A percentile compares a stretch with the other conserved stretches of the same genome.
Conservation (phyloP, 2,797 vertebrate species). For the Lepilemur septentrionalis region DNA sequence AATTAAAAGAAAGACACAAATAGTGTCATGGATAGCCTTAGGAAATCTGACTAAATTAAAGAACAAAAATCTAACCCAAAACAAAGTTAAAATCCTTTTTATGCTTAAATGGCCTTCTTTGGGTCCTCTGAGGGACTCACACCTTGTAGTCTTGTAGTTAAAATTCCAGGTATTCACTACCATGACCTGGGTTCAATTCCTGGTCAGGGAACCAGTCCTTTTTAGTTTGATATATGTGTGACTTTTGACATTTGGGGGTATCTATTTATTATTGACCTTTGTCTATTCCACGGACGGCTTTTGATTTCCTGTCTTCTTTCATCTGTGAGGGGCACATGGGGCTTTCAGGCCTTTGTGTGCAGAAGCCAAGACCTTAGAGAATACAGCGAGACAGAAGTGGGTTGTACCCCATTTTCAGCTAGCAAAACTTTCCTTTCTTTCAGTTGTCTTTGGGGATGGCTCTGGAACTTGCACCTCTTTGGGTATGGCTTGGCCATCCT, state of each 20-base stretch:
- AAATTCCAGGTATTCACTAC: not conserved
- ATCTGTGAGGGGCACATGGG: not conserved
- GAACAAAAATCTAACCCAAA: not conserved
- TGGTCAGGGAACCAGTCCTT: not conserved
- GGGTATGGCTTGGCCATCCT: not conserved
- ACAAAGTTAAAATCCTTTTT: not conserved
- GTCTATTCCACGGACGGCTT: not conserved
- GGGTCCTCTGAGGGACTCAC: not conserved
- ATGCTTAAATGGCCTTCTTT: not conserved
- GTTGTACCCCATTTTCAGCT: not conserved
- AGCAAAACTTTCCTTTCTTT: not conserved
- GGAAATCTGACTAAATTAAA: not conserved
- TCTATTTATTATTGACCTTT: not conserved
- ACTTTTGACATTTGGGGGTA: not conserved
- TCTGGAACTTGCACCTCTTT: not conserved
- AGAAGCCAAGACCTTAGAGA: not conserved
- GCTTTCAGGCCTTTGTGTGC: not conserved
- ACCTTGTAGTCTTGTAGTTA: not conserved
- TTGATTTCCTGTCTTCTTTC: not conserved
- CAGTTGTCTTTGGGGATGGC: not conserved
- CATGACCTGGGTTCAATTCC: not conserved
- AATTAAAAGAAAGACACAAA: not conserved
- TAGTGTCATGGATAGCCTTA: not conserved
- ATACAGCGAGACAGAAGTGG: not conserved
- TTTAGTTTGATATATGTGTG: not conserved